A percentile compares a stretch with the other conserved stretches of the same genome.
These are phyloP conservation scores for Nipponacmea schrenckii DNA, from an alignment of 2,888 invertebrate species.

Conservation along the genomic window DNA sequence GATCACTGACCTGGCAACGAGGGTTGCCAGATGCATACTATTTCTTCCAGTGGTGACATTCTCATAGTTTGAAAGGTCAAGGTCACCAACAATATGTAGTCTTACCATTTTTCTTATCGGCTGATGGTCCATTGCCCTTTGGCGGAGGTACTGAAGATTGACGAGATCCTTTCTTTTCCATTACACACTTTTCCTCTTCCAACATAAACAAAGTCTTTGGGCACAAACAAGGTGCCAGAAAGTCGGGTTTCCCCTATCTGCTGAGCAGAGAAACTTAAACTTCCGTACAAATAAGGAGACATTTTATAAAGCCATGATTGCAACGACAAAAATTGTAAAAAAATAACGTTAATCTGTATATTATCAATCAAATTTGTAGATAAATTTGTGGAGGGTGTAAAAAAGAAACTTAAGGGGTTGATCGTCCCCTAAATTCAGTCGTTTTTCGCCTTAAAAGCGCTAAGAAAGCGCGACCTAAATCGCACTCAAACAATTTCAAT, in stretches of 20 bases:
- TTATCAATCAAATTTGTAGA: conserved; percentile 13
- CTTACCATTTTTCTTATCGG: conserved; percentile 44
- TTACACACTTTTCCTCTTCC: conserved; percentile 48
- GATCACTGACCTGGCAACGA: no score
- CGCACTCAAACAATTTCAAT: conserved; percentile 13
- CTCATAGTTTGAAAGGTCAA: background rate
- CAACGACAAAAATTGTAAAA: conserved; percentile 35
- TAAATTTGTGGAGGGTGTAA: conserved; percentile 2
- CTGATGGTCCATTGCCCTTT: conserved; percentile 43
- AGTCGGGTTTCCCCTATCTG: conserved; percentile 33
- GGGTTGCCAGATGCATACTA: no score
- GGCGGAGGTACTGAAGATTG: conserved; percentile 46
- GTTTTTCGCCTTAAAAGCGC: conserved; percentile 20
- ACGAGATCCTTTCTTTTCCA: conserved; percentile 60
- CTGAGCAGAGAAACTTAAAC: conserved; percentile 30
- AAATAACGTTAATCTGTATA: conserved; percentile 20
- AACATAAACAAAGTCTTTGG: conserved; percentile 47
- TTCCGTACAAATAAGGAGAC: conserved; percentile 32
- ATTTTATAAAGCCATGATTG: conserved; percentile 58
- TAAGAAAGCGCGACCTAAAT: conserved; percentile 20
- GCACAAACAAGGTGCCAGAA: conserved; percentile 32
- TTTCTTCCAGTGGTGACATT: no score
- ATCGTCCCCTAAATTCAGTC: conserved; percentile 29
- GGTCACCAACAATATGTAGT: background rate
- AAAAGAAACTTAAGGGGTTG: conserved; percentile 21